A percentile compares a stretch with the other conserved stretches of the same genome.
Conservation (phyloP, 2,113 vertebrate genomes). For the Fukomys damarensis region DNA sequence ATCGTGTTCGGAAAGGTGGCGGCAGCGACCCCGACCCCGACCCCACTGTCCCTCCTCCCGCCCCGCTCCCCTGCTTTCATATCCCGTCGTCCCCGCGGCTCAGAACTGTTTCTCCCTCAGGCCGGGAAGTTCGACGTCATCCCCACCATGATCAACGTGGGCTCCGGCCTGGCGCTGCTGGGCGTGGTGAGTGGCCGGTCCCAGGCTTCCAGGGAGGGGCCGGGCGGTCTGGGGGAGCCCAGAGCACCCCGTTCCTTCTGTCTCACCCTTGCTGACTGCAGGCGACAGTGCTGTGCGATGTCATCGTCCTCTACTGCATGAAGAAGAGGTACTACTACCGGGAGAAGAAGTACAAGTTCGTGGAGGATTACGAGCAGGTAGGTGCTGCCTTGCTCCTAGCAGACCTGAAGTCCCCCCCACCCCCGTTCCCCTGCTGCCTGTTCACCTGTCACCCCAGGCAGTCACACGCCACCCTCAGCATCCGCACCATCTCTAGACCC, state of each 20-base stretch:
- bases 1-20: constrained; percentile 93
- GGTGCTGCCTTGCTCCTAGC: background rate
- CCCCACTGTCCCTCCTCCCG: background rate
- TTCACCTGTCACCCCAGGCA: background rate
- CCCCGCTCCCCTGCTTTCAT: background rate
- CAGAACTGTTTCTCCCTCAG: constrained; percentile 75
- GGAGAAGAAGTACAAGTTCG: constrained; percentile 90
- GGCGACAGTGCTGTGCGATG: constrained; percentile 90
- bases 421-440: rapidly evolving
- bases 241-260: background rate
- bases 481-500: background rate
- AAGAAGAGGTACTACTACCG: constrained; percentile 89
- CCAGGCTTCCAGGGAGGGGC: background rate
- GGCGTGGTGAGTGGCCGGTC: constrained; percentile 88
- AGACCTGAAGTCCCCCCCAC: background rate
- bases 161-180: constrained; percentile 90
- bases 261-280: constrained; percentile 70
- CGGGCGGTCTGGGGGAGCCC: background rate
- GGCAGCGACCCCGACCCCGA: background rate
- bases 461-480: background rate
- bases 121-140: constrained; percentile 93
- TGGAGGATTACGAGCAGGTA: constrained; percentile 90
- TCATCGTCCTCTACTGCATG: constrained; percentile 90
- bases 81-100: too few relatives aligned
- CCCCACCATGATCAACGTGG: constrained; percentile 93